Evolutionary conservation across 2,888 invertebrate genomes (phyloP).

Genomic region (Augiades crinisus): DNA sequence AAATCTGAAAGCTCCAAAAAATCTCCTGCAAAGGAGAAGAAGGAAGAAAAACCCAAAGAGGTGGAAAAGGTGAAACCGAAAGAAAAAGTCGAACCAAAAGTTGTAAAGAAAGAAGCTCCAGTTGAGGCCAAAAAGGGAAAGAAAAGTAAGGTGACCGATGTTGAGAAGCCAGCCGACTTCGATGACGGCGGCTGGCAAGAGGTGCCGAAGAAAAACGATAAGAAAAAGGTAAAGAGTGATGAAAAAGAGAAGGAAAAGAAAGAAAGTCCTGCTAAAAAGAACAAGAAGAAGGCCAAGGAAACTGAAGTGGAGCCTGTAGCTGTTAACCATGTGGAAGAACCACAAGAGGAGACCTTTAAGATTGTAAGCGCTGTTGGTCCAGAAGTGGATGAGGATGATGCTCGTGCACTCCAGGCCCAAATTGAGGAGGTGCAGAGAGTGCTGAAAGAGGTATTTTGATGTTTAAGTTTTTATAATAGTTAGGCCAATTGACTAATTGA

Average conservation of each 20-base stretch:
- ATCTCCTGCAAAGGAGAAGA: slow-evolving; percentile 77
- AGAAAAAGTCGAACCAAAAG: slow-evolving; percentile 59
- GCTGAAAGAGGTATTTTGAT: slow-evolving; percentile 55
- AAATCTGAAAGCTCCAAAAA: slow-evolving; percentile 82
- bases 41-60: slow-evolving; percentile 79
- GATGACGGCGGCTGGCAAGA: slow-evolving; percentile 90
- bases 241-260: slow-evolving; percentile 66
- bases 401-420: slow-evolving; percentile 68
- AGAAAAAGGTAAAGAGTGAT: slow-evolving; percentile 84
- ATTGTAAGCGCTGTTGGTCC: slow-evolving; percentile 69
- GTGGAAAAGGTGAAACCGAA: slow-evolving; percentile 74
- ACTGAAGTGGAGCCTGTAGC: slow-evolving; percentile 63
- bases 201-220: slow-evolving; percentile 86
- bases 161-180: slow-evolving; percentile 86
- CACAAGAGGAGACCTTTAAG: slow-evolving; percentile 61
- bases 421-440: slow-evolving; percentile 73
- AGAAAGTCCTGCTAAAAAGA: slow-evolving; percentile 74
- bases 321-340: slow-evolving; percentile 47
- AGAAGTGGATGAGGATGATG: slow-evolving; percentile 63
- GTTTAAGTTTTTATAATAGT: too few relatives aligned
- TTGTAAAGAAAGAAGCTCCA: slow-evolving; percentile 65
- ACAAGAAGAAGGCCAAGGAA: slow-evolving; percentile 70
- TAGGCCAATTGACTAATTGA: too few relatives aligned
- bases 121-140: slow-evolving; percentile 80
- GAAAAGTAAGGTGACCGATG: slow-evolving; percentile 77